Evolutionary conservation across 2,113 vertebrate genomes (phyloP).

Genomic region (Ictidomys tridecemlineatus): DNA sequence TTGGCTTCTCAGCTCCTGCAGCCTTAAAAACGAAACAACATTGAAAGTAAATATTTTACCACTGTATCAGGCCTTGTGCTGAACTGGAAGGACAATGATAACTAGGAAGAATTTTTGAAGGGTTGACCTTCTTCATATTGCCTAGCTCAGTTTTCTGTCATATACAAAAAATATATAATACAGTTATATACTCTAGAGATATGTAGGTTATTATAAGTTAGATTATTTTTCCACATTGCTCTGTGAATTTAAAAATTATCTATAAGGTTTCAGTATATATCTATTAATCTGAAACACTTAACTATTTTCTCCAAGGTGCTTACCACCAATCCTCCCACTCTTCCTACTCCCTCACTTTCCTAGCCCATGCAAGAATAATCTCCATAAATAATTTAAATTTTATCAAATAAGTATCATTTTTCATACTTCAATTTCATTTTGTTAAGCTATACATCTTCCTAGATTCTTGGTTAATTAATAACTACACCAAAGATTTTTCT

Average conservation of each 20-base stretch:
- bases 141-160: not conserved
- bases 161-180: not conserved
- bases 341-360: not conserved
- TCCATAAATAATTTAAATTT: not conserved
- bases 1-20: not conserved
- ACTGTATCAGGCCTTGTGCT: not conserved
- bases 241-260: not conserved
- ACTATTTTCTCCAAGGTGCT: not conserved
- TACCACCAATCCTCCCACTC: not conserved
- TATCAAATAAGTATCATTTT: not conserved
- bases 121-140: not conserved
- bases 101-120: not conserved
- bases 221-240: not conserved
- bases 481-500: not conserved
- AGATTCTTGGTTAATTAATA: not conserved
- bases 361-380: not conserved
- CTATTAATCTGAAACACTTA: slow-evolving; percentile 14
- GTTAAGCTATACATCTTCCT: not conserved
- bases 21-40: not conserved
- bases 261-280: not conserved
- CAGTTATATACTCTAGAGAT: not conserved
- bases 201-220: not conserved
- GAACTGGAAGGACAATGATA: not conserved
- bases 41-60: not conserved
- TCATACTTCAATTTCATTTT: not conserved